Conservation (phyloP, 2,797 vertebrate genomes). For the Rhinophrynus dorsalis region DNA sequence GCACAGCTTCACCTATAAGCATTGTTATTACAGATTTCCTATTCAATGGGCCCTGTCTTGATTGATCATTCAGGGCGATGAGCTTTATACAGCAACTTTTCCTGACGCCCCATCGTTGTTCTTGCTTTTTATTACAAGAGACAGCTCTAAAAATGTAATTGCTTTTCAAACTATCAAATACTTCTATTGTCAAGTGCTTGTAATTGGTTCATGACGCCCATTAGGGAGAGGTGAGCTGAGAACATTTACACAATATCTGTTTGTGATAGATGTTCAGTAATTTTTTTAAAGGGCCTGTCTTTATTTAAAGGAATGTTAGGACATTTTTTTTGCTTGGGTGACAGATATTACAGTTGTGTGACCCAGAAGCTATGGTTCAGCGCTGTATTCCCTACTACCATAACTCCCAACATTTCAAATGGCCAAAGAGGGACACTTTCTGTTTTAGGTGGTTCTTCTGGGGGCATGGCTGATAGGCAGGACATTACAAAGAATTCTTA, state of each 20-base stretch:
- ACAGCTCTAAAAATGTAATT: slow-evolving; percentile 69
- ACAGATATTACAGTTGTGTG: too few species aligned
- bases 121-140: slow-evolving; percentile 58
- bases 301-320: neutral
- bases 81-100: slow-evolving; percentile 40
- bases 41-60: slow-evolving; percentile 44
- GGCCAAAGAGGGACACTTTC: too few species aligned
- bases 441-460: too few species aligned
- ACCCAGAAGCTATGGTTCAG: too few species aligned
- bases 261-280: slow-evolving; percentile 22
- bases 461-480: too few species aligned
- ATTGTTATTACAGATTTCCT: slow-evolving; percentile 49
- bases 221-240: slow-evolving; percentile 33
- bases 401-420: too few species aligned
- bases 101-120: slow-evolving; percentile 53
- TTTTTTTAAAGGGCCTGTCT: neutral
- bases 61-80: slow-evolving; percentile 59
- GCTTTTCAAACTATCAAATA: slow-evolving; percentile 60
- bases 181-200: slow-evolving; percentile 59
- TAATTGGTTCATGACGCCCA: slow-evolving; percentile 65
- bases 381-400: too few species aligned
- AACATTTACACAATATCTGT: slow-evolving; percentile 52
- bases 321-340: too few species aligned
- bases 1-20: slow-evolving; percentile 65
- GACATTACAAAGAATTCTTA: too few species aligned